Conservation (phyloP, 2,888 invertebrate species). For the Heliconius charithonia region DNA sequence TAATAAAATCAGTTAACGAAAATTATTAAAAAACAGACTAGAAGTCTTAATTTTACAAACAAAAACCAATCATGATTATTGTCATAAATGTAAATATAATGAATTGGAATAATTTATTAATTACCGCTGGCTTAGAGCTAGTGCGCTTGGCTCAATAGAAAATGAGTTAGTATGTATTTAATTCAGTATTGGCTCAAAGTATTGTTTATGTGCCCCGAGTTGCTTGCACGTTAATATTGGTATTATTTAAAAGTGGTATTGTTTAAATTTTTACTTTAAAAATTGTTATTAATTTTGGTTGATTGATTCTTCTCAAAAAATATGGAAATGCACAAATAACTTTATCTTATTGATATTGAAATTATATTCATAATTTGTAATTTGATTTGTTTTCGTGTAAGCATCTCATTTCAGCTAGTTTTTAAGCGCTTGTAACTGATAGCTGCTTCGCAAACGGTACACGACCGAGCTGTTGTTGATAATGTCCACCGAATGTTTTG, state of each 20-base stretch:
- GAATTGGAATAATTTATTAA: constrained; percentile 17
- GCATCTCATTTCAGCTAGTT: constrained; percentile 47
- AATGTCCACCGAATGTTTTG: constrained; percentile 80
- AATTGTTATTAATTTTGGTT: neutral
- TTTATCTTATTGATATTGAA: neutral
- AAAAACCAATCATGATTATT: constrained; percentile 18
- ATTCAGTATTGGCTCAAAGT: constrained; percentile 80
- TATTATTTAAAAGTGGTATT: constrained; percentile 1
- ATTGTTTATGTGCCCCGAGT: constrained; percentile 58
- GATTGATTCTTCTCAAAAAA: neutral
- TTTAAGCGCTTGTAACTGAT: constrained; percentile 45
- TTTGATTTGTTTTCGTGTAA: constrained; percentile 37
- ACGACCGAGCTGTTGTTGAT: constrained; percentile 59
- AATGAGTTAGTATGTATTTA: constrained; percentile 50
- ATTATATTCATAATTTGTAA: neutral
- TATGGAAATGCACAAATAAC: constrained; percentile 19
- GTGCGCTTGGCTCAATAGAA: constrained; percentile 42
- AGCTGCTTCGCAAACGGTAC: constrained; percentile 49
- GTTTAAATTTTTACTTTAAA: neutral
- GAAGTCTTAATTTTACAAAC: constrained; percentile 25
- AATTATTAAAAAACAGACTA: constrained; percentile 15
- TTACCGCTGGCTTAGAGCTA: constrained; percentile 39
- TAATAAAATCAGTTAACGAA: constrained; percentile 23
- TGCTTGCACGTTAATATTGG: constrained; percentile 45
- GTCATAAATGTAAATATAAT: constrained; percentile 24